These are phyloP conservation scores for Liparis tanakae DNA, from an alignment of 2,797 vertebrate genomes.

Conservation along the genomic window DNA sequence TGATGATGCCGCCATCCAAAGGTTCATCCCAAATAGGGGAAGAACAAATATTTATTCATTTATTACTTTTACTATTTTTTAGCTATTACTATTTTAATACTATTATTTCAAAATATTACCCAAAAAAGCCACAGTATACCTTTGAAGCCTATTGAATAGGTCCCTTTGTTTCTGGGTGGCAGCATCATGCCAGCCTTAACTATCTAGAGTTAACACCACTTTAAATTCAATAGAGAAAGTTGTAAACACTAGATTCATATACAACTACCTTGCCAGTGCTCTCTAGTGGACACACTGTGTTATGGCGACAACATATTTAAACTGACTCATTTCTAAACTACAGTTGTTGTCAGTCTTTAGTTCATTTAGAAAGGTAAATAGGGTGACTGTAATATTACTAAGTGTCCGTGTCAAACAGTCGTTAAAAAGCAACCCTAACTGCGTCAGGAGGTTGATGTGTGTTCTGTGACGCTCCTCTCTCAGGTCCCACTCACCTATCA, in stretches of 20 bases:
- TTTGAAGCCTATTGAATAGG: neutral
- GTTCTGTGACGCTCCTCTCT: conserved; percentile 4
- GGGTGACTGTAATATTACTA: neutral
- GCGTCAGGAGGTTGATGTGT: neutral
- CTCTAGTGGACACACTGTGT: neutral
- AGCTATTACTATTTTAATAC: neutral
- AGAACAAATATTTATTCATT: no score
- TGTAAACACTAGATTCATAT: neutral
- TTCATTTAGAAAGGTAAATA: neutral
- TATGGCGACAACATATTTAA: neutral
- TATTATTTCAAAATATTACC: neutral
- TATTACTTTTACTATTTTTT: neutral
- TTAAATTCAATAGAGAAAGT: neutral
- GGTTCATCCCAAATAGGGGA: no score
- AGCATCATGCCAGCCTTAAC: neutral
- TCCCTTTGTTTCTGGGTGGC: neutral
- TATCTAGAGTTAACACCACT: neutral
- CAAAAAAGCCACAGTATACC: neutral
- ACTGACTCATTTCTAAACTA: neutral
- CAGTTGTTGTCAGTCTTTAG: neutral
- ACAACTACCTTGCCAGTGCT: neutral
- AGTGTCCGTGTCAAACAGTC: neutral
- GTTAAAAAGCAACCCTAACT: neutral
- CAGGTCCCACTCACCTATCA: conserved; percentile 92
- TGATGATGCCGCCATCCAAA: neutral